Evolutionary conservation across 2,888 invertebrate species (phyloP), one percentile per base, ranked within the genome.

Genomic region (Bembecia ichneumoniformis): DNA sequence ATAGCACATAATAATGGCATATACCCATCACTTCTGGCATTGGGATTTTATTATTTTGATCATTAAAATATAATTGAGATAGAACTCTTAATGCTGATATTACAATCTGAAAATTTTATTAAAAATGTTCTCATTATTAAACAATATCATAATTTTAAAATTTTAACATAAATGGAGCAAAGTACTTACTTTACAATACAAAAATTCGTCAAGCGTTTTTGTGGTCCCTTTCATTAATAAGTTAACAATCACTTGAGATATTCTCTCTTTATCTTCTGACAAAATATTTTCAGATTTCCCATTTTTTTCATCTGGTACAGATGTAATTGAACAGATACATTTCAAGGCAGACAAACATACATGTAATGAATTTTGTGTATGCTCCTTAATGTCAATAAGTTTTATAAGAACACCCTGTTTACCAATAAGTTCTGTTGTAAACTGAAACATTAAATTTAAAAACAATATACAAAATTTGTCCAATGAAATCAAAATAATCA

Each of bases 21-120:
- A 91, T 76, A 0, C 92, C 92, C 52, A 93, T 77, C 9, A 90
- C 67, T 56, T 89, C 84, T 28, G 90, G 89, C 46, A 87, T 53
- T 3, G 69, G 64, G 54, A 76, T 66, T 5, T 60, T 59, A 15
- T 77, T 49, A 20, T 62, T 74, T 7, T 65, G 71, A 40, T 80
- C 75, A 71, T 74, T 79, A 47, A 79, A 81, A 58, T 81, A 82
- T 3, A 87, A 55, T 57, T 86, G 81, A 35, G 83, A 71, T 35
- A 87, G 55, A 10, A 83, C 74, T 60, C 81, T 75, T 46, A 84
- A 59, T 48, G 82, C 82, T 61, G 82, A 71, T 63, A 88, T 87
- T 47, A 89, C 64, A 35, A 88, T 77, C 90, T 91, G 66, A 76
- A 77, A 40, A 9, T 28, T n/a, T 16, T 43, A 4, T 10, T 35